Conservation (phyloP, 2,888 invertebrate genomes). For the Drosophila pseudotalamancana region DNA sequence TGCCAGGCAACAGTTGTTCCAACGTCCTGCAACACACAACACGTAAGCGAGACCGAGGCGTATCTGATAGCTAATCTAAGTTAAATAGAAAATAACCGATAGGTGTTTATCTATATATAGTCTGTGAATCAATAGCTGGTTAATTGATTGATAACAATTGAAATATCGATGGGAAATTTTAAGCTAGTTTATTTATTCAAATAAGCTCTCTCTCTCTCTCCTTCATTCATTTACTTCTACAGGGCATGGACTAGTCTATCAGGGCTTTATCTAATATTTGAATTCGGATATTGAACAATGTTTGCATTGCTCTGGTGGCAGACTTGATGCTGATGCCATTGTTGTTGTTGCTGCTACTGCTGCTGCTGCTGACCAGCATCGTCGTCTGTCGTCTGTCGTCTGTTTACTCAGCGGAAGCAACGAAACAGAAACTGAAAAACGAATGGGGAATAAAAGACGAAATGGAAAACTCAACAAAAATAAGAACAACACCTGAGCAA, state of each 20-base stretch:
- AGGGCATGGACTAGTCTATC: constrained; percentile 7
- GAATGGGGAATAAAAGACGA: background rate
- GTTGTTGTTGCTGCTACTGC: constrained; percentile 4
- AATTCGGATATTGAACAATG: constrained; percentile 25
- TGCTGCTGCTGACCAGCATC: constrained; percentile 27
- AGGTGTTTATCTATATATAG: no score
- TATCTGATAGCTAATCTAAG: no score
- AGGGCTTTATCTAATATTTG: constrained; percentile 14
- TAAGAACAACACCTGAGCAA: constrained; percentile 20
- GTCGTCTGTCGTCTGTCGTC: constrained; percentile 19
- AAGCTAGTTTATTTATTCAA: no score
- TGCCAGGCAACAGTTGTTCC: background rate
- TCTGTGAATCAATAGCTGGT: no score
- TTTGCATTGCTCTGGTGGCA: constrained; percentile 20
- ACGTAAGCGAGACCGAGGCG: no score
- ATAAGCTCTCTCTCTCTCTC: background rate
- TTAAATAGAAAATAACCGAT: background rate
- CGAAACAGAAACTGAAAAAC: constrained; percentile 13
- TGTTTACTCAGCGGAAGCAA: constrained; percentile 39
- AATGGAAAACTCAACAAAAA: background rate
- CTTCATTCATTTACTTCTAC: background rate
- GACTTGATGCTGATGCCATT: constrained; percentile 3
- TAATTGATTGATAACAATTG: no score
- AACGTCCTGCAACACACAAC: background rate
- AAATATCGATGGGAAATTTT: no score